Percentiles rank a stretch among this genome's conserved stretches.
Evolutionary conservation across 2,888 invertebrate genomes (phyloP).

Genomic region (Folsomia manolachei): DNA sequence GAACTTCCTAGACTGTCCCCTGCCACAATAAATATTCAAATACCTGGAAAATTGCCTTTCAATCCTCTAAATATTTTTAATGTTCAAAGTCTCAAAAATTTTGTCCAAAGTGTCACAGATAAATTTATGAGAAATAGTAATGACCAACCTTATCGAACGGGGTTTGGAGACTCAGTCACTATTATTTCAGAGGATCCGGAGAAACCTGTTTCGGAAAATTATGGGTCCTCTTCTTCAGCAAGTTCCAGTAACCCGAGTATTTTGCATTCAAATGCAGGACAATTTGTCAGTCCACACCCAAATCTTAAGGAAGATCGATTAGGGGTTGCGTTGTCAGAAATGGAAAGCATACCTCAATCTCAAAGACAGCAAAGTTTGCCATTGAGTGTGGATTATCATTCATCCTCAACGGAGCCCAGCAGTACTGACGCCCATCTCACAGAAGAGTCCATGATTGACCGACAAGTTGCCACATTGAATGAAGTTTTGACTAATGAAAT

Average conservation of each 20-base stretch:
- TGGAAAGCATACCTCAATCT: constrained; percentile 4
- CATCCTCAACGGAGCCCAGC: background rate
- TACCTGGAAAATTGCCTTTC: constrained; percentile 38
- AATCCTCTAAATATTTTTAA: constrained; percentile 38
- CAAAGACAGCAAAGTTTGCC: background rate
- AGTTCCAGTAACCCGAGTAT: background rate
- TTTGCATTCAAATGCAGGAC: background rate
- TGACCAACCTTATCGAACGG: constrained; percentile 22
- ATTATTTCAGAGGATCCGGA: constrained; percentile 34
- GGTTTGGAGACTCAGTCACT: constrained; percentile 33
- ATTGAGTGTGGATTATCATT: background rate
- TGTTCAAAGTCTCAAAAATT: constrained; percentile 33
- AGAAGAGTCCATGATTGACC: constrained; percentile 37
- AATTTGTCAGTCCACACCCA: constrained; percentile 5
- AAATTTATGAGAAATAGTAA: constrained; percentile 26
- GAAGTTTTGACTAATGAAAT: constrained; percentile 37
- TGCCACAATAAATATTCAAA: constrained; percentile 37
- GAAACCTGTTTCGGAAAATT: constrained; percentile 21
- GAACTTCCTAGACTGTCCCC: constrained; percentile 19
- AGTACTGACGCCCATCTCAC: constrained; percentile 16
- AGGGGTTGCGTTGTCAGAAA: background rate
- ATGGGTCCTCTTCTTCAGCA: background rate
- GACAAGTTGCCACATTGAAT: constrained; percentile 35
- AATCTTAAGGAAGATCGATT: background rate
- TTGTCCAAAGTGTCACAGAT: constrained; percentile 36